Evolutionary conservation across 2,888 invertebrate species (phyloP), one percentile per base, ranked within the genome.

Genomic region (Sarcophaga rosellei): DNA sequence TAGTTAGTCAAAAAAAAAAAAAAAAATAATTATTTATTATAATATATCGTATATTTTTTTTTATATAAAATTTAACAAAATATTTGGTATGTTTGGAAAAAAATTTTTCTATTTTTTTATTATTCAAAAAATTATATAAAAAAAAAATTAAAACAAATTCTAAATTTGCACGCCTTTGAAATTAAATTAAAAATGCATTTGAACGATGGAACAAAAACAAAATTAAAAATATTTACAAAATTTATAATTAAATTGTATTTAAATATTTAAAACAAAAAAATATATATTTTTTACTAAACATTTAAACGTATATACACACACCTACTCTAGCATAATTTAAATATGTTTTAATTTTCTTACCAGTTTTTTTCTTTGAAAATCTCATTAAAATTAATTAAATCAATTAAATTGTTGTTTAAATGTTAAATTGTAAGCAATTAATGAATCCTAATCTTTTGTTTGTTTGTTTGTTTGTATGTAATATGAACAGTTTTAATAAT

Each of bases 61-160:
- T 72, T 77, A 63, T 8, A 62, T 68, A 73, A 74, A 74, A 63
- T 57, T 63, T 57, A 70, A 73, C 47, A 81, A 80, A 65, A 61
- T 77, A 78, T 85, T 83, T 84, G 84, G 83, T 86, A 84, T 84
- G 80, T 86, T 80, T 53, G 70, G n/a, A n/a, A 73, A 73, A 62
- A 68, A 59, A 61, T 69, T 76, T 78, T 63, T 69, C 1, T 70
- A 21, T 53, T 23, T 12, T 23, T 20, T 20, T 68, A 65, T 72
- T 72, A 45, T 70, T 72, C 72, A 11, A 45, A 35, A 8, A 25
- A 73, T 44, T 17, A 15, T 8, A 8, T 20, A 15, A 61, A 20
- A 61, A 15, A n/a, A 61, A 61, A 61, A 20, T 4, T 2, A 61
- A 61, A 6, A 17, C 1, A 21, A 20, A 61, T 20, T 20, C 61